phyloP scores from a whole-genome alignment of 2,797 vertebrate genomes.

The Anniella stebbinsi region DNA sequence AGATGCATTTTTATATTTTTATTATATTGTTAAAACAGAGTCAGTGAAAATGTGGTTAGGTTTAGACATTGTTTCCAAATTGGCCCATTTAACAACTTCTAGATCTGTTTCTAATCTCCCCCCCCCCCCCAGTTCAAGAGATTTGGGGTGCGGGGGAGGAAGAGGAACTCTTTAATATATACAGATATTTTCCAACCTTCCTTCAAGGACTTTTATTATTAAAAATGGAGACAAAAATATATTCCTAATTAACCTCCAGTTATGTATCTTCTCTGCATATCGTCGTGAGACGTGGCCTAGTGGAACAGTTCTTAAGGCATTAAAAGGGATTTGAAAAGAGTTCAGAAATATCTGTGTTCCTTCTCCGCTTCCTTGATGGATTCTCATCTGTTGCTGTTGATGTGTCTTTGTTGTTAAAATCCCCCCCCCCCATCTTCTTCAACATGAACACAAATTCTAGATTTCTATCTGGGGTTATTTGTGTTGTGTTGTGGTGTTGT shows the following conservation, averaged over 20 bases:
- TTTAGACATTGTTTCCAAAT: not conserved
- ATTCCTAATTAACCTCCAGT: not conserved
- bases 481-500: slow-evolving; percentile 31
- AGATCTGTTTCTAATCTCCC: too few species aligned
- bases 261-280: not conserved
- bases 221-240: not conserved
- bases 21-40: not conserved
- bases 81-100: not conserved
- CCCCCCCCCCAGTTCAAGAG: not conserved
- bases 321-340: not conserved
- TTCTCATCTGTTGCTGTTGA: not conserved
- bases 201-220: not conserved
- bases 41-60: not conserved
- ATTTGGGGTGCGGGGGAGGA: not conserved
- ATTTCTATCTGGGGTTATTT: not conserved
- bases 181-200: not conserved
- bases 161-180: too few species aligned
- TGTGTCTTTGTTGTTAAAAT: not conserved
- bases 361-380: not conserved
- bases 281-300: not conserved
- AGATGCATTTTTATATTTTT: not conserved
- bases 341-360: not conserved
- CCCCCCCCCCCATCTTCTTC: slow-evolving; percentile 30
- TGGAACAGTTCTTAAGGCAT: not conserved
- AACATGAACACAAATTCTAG: not conserved